A percentile compares a stretch with the other conserved stretches of the same genome.
Conservation (phyloP, 2,797 vertebrate genomes). For the Halcyon smyrnensis region DNA sequence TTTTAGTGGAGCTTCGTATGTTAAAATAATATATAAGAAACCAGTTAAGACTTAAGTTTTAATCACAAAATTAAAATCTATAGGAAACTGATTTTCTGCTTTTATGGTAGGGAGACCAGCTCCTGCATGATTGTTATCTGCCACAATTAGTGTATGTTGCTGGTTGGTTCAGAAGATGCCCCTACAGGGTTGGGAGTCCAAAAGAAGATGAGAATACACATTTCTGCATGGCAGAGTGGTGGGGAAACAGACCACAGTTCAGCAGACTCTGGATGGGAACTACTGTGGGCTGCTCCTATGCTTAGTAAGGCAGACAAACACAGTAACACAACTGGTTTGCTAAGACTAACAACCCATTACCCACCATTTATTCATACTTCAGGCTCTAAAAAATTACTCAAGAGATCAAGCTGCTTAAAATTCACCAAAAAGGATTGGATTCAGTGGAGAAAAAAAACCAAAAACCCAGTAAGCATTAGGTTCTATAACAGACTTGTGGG, state of each 20-base stretch:
- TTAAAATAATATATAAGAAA: neutral
- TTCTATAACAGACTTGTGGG: neutral
- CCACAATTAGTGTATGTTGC: neutral
- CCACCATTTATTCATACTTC: neutral
- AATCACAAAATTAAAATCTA: neutral
- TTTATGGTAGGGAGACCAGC: neutral
- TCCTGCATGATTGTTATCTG: neutral
- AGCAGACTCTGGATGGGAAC: neutral
- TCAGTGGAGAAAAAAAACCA: neutral
- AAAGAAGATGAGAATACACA: neutral
- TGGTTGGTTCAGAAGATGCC: neutral
- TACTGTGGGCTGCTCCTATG: accelerated
- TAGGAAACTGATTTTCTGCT: neutral
- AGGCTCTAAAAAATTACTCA: neutral
- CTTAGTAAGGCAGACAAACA: neutral
- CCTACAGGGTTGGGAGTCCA: neutral
- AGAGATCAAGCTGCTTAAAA: neutral
- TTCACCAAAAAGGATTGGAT: neutral
- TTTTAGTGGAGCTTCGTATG: neutral
- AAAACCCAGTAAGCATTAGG: neutral
- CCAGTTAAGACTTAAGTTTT: neutral
- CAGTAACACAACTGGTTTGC: neutral
- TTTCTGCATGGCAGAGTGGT: neutral
- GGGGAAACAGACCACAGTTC: neutral
- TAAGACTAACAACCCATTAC: neutral